These are phyloP conservation scores for Dendrocopos noguchii DNA, from an alignment of 2,113 vertebrate species.

Conservation along the genomic window DNA sequence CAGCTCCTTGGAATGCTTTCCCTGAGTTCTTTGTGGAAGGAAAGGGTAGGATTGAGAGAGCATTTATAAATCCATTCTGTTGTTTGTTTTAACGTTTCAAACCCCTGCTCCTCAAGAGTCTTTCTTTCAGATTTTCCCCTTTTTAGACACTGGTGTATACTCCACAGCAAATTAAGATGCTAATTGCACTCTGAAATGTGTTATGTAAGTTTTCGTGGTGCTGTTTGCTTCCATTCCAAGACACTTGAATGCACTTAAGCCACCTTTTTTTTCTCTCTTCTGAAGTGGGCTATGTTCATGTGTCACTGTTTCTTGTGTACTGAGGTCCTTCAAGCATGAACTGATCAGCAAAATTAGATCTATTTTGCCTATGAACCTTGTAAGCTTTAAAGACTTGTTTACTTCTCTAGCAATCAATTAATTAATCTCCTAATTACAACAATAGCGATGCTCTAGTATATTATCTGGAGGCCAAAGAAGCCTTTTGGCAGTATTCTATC, in stretches of 20 bases:
- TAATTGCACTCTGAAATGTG: neutral
- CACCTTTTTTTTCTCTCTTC: neutral
- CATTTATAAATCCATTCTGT: neutral
- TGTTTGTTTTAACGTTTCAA: neutral
- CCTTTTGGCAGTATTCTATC: conserved; percentile 6
- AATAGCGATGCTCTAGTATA: neutral
- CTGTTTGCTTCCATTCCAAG: neutral
- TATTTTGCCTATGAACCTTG: neutral
- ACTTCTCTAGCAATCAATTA: neutral
- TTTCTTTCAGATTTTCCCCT: neutral
- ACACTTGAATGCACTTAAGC: neutral
- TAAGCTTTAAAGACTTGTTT: neutral
- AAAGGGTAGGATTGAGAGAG: neutral
- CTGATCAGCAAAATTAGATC: neutral
- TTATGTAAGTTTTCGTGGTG: neutral
- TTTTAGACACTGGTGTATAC: neutral
- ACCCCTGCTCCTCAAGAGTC: neutral
- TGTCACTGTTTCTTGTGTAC: neutral
- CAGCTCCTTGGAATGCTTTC: neutral
- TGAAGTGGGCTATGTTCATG: neutral
- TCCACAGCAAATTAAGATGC: neutral
- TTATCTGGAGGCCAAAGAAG: neutral
- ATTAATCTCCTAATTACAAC: conserved; percentile 9
- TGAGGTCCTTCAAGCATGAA: neutral
- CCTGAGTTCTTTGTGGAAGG: neutral